Conservation (phyloP, 2,797 vertebrate species). For the Gymnothorax reevesii region DNA sequence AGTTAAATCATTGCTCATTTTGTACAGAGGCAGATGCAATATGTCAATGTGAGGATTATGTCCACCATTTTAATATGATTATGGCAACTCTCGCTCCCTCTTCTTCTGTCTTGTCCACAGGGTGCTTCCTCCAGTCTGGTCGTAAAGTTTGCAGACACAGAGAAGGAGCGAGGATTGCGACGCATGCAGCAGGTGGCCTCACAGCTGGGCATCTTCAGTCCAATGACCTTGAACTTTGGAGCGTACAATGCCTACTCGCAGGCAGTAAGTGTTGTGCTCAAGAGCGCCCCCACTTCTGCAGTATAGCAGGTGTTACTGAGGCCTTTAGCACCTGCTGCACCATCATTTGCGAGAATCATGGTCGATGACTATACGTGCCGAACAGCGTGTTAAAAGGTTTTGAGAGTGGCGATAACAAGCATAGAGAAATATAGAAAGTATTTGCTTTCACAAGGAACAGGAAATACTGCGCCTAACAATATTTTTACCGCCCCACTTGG, state of each 20-base stretch:
- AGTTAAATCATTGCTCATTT: not conserved
- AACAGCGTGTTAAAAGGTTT: not conserved
- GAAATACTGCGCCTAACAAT: not conserved
- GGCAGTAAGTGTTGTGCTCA: slow-evolving; percentile 71
- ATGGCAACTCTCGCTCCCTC: not conserved
- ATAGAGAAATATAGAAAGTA: not conserved
- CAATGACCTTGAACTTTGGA: slow-evolving; percentile 89
- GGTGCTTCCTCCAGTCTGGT: slow-evolving; percentile 93
- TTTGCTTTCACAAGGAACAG: not conserved
- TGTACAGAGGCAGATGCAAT: not conserved
- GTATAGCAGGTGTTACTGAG: slow-evolving; percentile 4
- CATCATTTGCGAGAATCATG: slow-evolving; percentile 57
- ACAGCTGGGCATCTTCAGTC: slow-evolving; percentile 91
- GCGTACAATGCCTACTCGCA: slow-evolving; percentile 94
- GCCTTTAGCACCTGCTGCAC: slow-evolving; percentile 67
- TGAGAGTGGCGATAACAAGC: not conserved
- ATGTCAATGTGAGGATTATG: not conserved
- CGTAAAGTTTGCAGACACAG: slow-evolving; percentile 94
- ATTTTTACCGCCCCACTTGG: not conserved
- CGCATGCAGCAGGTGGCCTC: slow-evolving; percentile 94
- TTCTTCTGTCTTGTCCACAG: slow-evolving; percentile 55
- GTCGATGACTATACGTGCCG: not conserved
- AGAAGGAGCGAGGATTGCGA: slow-evolving; percentile 88
- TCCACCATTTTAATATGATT: not conserved
- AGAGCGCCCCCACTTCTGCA: slow-evolving; percentile 14